Evolutionary conservation across 2,888 invertebrate genomes (phyloP), one percentile per base, ranked within the genome.

Genomic region (Erebia epiphron): DNA sequence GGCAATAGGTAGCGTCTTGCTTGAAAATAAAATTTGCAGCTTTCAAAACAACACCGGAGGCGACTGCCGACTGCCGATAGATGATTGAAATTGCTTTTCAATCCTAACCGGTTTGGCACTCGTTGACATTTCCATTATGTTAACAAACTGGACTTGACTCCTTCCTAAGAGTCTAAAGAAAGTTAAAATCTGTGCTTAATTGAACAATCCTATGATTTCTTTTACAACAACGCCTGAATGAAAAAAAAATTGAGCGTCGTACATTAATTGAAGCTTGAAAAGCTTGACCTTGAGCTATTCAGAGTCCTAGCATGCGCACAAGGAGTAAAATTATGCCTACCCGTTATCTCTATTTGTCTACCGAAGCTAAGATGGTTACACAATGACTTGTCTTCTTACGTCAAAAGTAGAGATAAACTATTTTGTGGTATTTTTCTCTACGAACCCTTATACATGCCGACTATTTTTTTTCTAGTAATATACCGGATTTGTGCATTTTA

Each of bases 121-220:
- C 86, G 84, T 80, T 89, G 90, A 90, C 89, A 91, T 91, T 91
- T 86, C 87, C 86, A 87, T 88, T 89, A 88, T 86, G 84, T 83
- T 87, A 87, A 87, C 85, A 83, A 85, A 87, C 87, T 87, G 83
- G 84, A 85, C 83, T 82, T 83, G 83, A 82, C 83, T 81, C 82
- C 84, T 82, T 56, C 46, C 16, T 43, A 81, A 83, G 80, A 82
- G 77, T 79, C 79, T 78, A 88, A 90, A 87, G 89, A 90, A 91
- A 92, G 90, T 90, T 82, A 64, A 61, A 16, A 16, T n/a, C n/a
- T 56, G 41, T 62, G 61, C 56, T 46, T 62, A 14, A 62, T 67
- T 52, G 13, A 13, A 58, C 50, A 64, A 67, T 50, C 14, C n/a
- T 18, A 4, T 52, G 18, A 7, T n/a, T 21, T 63, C 13, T n/a